These are phyloP conservation scores for Mizuhopecten yessoensis DNA, from an alignment of 1,140 invertebrate genomes.

Conservation along the genomic window DNA sequence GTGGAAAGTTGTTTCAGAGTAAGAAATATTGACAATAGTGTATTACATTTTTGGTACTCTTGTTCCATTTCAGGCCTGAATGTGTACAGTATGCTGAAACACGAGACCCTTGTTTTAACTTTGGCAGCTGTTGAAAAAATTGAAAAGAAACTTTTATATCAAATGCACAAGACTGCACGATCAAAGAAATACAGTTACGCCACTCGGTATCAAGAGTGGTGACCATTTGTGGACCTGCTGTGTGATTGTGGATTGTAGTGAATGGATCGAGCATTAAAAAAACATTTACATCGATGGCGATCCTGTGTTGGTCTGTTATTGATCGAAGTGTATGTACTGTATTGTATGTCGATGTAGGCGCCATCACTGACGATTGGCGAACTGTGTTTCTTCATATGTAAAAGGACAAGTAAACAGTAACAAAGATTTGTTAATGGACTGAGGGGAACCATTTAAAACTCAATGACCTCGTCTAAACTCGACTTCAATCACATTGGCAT, in stretches of 20 bases:
- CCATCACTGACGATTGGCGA: too few species aligned
- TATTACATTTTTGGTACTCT: constrained; percentile 44
- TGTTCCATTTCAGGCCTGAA: constrained; percentile 85
- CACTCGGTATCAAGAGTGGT: neutral
- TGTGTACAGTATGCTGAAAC: constrained; percentile 95
- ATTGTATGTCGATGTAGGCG: too few species aligned
- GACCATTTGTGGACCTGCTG: neutral
- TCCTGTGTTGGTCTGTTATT: too few species aligned
- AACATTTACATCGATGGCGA: neutral
- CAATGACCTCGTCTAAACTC: too few species aligned
- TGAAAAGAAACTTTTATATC: constrained; percentile 92
- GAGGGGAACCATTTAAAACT: too few species aligned
- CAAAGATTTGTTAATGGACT: too few species aligned
- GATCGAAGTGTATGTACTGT: too few species aligned
- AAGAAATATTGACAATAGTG: neutral
- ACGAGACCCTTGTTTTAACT: constrained; percentile 96
- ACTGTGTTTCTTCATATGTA: too few species aligned
- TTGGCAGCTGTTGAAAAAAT: constrained; percentile 92
- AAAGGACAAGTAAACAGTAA: too few species aligned
- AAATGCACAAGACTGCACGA: constrained; percentile 86
- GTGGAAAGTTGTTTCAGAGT: neutral
- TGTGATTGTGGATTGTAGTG: neutral
- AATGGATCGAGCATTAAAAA: constrained; percentile 16
- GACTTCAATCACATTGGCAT: too few species aligned
- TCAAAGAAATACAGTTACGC: constrained; percentile 33